Percentiles rank a stretch among this genome's conserved stretches.
phyloP scores from a whole-genome alignment of 2,797 vertebrate genomes.

The Molossus alvarezi region DNA sequence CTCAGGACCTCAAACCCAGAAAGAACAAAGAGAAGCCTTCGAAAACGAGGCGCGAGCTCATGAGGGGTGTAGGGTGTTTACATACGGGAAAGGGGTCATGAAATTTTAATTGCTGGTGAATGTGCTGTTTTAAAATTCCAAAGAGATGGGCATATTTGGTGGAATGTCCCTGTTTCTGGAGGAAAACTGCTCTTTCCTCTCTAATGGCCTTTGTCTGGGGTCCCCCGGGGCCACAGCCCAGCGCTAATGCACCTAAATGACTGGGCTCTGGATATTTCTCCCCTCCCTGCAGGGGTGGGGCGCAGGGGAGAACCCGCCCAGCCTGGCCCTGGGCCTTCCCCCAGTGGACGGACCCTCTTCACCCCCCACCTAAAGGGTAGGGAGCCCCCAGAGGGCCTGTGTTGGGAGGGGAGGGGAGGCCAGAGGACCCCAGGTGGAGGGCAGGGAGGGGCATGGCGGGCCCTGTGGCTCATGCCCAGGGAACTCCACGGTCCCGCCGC shows the following conservation, averaged over 20 bases:
- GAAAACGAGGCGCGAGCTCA: accelerated
- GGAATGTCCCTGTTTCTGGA: neutral
- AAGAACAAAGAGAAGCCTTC: no score
- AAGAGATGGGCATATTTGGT: neutral
- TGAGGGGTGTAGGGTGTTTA: accelerated
- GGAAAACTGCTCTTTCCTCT: neutral
- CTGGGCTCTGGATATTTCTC: neutral
- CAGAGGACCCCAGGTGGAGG: neutral
- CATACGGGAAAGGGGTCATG: accelerated
- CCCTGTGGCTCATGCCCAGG: neutral
- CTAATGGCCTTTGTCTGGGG: neutral
- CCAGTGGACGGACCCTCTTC: neutral
- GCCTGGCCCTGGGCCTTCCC: neutral
- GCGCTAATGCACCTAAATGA: neutral
- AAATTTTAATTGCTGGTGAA: neutral
- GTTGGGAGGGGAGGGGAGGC: neutral
- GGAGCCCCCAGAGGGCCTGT: neutral
- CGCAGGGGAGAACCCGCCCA: neutral
- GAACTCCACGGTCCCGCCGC: accelerated
- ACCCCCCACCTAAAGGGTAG: accelerated
- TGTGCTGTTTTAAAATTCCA: neutral
- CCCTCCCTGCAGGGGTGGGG: neutral
- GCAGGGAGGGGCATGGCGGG: accelerated
- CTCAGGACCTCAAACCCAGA: neutral
- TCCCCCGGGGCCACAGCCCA: neutral